Percentiles rank a stretch among this genome's conserved stretches.
phyloP scores from a whole-genome alignment of 2,888 invertebrate genomes.

The Platycheirus albimanus region DNA sequence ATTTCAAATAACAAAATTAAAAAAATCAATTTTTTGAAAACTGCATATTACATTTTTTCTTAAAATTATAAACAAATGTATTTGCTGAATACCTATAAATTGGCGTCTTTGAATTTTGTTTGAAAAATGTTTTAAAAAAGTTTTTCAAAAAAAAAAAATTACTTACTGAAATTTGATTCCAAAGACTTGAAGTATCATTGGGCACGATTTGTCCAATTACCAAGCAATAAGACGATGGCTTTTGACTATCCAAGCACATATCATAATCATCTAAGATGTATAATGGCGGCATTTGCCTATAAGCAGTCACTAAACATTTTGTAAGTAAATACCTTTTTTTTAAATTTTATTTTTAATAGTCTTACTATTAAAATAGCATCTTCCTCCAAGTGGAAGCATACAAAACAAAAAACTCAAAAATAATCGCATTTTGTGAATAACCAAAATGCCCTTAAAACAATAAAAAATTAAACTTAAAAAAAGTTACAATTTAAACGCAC shows the following conservation, averaged over 20 bases:
- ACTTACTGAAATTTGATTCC: conserved; percentile 77
- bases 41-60: too few relatives aligned
- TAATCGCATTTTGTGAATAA: conserved; percentile 26
- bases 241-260: conserved; percentile 77
- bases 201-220: conserved; percentile 78
- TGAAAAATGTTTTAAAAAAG: too few relatives aligned
- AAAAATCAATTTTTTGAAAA: too few relatives aligned
- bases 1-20: too few relatives aligned
- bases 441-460: neutral
- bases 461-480: neutral
- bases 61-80: too few relatives aligned
- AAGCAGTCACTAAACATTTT: conserved; percentile 79
- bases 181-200: conserved; percentile 77
- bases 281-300: conserved; percentile 81
- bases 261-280: conserved; percentile 81
- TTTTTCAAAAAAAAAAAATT: too few relatives aligned
- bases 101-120: too few relatives aligned
- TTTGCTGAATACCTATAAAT: too few relatives aligned
- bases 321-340: neutral
- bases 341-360: neutral
- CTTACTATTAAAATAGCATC: conserved; percentile 63
- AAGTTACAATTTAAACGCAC: neutral
- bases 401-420: neutral
- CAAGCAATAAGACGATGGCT: conserved; percentile 77
- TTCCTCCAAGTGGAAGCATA: conserved; percentile 12